phyloP scores from a whole-genome alignment of 2,888 invertebrate genomes.

The Melanostoma mellinum region DNA sequence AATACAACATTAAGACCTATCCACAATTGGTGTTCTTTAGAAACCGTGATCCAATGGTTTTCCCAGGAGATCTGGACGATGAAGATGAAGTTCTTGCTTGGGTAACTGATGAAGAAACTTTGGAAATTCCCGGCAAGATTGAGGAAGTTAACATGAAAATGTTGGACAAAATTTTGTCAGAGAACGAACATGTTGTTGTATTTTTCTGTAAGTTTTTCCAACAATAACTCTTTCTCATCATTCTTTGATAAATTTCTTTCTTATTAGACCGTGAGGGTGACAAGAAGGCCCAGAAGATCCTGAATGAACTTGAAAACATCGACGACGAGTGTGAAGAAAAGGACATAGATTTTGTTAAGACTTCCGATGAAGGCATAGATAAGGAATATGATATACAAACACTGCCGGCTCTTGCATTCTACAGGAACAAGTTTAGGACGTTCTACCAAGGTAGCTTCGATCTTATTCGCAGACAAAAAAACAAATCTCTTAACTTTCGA shows the following conservation, averaged over 20 bases:
- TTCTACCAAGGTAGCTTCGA: constrained; percentile 86
- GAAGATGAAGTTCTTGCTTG: constrained; percentile 95
- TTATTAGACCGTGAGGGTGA: constrained; percentile 92
- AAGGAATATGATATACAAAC: constrained; percentile 93
- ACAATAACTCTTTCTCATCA: background rate
- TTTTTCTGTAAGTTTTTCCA: constrained; percentile 90
- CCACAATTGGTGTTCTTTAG: constrained; percentile 95
- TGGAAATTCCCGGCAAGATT: constrained; percentile 95
- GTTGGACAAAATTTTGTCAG: constrained; percentile 93
- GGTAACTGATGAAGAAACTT: constrained; percentile 94
- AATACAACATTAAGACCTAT: constrained; percentile 91
- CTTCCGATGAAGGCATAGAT: constrained; percentile 93
- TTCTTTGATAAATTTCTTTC: constrained; percentile 7
- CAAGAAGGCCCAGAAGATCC: constrained; percentile 93
- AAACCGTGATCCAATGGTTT: constrained; percentile 93
- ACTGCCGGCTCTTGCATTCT: constrained; percentile 92
- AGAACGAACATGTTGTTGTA: constrained; percentile 94
- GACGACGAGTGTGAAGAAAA: constrained; percentile 96
- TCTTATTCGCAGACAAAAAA: background rate
- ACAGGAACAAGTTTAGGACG: constrained; percentile 93
- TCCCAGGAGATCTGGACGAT: constrained; percentile 92
- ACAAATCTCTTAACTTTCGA: too few relatives aligned
- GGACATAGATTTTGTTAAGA: constrained; percentile 95
- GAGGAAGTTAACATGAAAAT: constrained; percentile 95
- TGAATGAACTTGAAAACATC: constrained; percentile 94